These are phyloP conservation scores for Drosophila pachea DNA, from an alignment of 1,140 invertebrate genomes.

Conservation along the genomic window DNA sequence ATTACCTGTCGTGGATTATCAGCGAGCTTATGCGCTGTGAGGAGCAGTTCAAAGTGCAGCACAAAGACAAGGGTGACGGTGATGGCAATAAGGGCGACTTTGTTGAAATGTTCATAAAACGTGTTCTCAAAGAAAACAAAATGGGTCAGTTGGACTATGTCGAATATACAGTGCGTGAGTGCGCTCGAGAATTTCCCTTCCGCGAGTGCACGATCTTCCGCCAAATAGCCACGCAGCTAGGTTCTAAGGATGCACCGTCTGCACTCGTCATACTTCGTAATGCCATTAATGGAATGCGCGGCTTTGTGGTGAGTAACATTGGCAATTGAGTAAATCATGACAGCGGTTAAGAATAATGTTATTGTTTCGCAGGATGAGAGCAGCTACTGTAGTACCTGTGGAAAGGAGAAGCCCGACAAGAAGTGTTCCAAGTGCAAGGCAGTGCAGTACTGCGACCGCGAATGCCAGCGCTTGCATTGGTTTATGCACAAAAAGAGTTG, in stretches of 20 bases:
- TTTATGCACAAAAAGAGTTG: constrained; percentile 95
- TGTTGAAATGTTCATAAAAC: constrained; percentile 86
- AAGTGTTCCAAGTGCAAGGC: constrained; percentile 97
- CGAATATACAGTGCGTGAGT: constrained; percentile 90
- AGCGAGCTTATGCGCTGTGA: constrained; percentile 85
- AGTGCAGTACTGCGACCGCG: constrained; percentile 94
- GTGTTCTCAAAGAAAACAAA: constrained; percentile 87
- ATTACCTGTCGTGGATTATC: constrained; percentile 90
- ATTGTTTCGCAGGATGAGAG: constrained; percentile 81
- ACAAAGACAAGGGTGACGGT: constrained; percentile 63
- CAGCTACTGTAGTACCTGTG: constrained; percentile 91
- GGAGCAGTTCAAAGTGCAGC: constrained; percentile 82
- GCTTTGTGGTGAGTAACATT: constrained; percentile 80
- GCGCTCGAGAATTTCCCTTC: constrained; percentile 92
- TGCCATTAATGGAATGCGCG: constrained; percentile 93
- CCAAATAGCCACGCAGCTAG: constrained; percentile 88
- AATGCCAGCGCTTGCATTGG: constrained; percentile 98
- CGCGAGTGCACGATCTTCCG: constrained; percentile 91
- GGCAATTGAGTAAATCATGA: neutral
- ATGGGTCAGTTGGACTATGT: constrained; percentile 88
- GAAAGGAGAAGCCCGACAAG: constrained; percentile 91
- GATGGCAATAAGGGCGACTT: constrained; percentile 81
- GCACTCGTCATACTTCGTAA: constrained; percentile 88
- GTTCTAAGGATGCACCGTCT: constrained; percentile 84
- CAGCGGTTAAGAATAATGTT: too few species aligned